Conservation (phyloP, 2,888 invertebrate species). For the Hypomecis atomaria region DNA sequence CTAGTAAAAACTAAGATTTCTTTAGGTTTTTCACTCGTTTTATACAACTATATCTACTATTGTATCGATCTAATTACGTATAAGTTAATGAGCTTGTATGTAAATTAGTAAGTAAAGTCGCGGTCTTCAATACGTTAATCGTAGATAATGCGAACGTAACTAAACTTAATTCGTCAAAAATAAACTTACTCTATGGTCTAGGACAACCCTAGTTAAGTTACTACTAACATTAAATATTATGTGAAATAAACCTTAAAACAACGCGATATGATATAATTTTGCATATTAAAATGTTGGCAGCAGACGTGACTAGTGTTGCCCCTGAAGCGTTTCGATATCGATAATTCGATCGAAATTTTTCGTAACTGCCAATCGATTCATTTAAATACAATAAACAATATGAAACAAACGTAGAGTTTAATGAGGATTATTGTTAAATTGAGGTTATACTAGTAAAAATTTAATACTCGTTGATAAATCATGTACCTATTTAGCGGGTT, state of each 20-base stretch:
- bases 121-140: slow-evolving; percentile 55
- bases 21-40: slow-evolving; percentile 84
- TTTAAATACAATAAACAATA: slow-evolving; percentile 66
- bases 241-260: not conserved
- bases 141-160: slow-evolving; percentile 56
- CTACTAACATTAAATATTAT: slow-evolving; percentile 3
- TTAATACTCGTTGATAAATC: slow-evolving; percentile 80
- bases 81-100: slow-evolving; percentile 84
- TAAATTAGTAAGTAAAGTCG: slow-evolving; percentile 64
- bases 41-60: slow-evolving; percentile 79
- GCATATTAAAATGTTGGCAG: slow-evolving; percentile 10
- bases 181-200: slow-evolving; percentile 16
- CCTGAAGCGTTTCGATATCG: slow-evolving; percentile 49
- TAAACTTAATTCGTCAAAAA: slow-evolving; percentile 49
- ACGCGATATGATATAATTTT: slow-evolving; percentile 41
- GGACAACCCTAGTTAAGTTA: slow-evolving; percentile 8
- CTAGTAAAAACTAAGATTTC: slow-evolving; percentile 75
- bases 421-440: slow-evolving; percentile 76
- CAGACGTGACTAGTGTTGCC: slow-evolving; percentile 34
- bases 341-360: slow-evolving; percentile 51
- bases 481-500: slow-evolving; percentile 64
- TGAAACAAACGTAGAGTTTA: slow-evolving; percentile 72
- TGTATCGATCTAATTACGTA: slow-evolving; percentile 73
- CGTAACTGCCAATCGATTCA: slow-evolving; percentile 77
- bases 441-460: slow-evolving; percentile 80